Base-by-base conservation (phyloP, 2,888 invertebrate species). In the Calameuta idolon region DNA sequence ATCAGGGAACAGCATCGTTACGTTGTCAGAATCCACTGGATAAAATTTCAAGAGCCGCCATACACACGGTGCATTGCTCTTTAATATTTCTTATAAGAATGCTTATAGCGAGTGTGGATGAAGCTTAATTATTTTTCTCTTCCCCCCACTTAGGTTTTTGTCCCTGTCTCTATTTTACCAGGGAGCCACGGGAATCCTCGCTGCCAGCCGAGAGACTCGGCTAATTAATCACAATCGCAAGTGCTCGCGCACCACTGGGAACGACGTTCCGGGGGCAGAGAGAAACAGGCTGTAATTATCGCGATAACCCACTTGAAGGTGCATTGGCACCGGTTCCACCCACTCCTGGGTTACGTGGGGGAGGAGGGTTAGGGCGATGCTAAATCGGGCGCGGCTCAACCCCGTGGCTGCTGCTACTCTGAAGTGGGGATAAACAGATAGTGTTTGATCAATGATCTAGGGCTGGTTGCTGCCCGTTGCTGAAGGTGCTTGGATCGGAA, bases 391-490 rank as follows among this genome's bases (percentile, higher is more conserved):
- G 69, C 69, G n/a, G n/a, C 34, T 31, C 74, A 37, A 31, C 40
- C 37, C 37, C 37, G 71, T 77, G 55, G 55, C 55, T 55, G 9
- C 23, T 55, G 55, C 55, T 55, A 55, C 9, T 55, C 55, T 75
- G 74, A 35, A 55, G 76, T 74, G 69, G 76, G 83, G 80, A 82
- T 82, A 79, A 83, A 80, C 81, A 84, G 85, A 85, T 85, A 84
- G 80, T 83, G 87, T 87, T 87, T 88, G 87, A 87, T 87, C 86
- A 85, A 87, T 84, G 87, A 86, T 81, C 82, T 77, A 79, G 76
- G 75, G 77, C 12, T 68, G 69, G 77, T 55, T 5, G 71, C 69
- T 77, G 77, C 75, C 74, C 74, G 80, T 71, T 71, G 73, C 55
- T 23, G 68, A 30, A 69, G n/a, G 71, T 71, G 31, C 12, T 35